phyloP scores from a whole-genome alignment of 1,140 invertebrate species.

The Gryon sp. region DNA sequence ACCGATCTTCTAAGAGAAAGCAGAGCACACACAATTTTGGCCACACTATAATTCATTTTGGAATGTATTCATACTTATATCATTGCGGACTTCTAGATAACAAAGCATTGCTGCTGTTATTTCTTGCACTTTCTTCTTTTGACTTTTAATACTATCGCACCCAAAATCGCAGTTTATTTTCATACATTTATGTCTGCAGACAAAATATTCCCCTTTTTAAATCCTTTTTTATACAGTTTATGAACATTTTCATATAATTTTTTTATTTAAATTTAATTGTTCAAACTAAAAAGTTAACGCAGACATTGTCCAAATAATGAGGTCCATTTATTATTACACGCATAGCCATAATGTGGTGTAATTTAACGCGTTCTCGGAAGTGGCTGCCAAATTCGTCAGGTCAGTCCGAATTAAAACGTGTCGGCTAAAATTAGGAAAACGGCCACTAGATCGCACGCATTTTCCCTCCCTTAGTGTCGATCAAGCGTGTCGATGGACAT shows the following conservation, averaged over 20 bases:
- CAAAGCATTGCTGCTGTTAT: neutral
- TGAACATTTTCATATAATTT: no score
- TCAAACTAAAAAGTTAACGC: no score
- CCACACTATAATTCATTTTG: slow-evolving; percentile 16
- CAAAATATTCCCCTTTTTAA: no score
- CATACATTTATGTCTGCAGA: no score
- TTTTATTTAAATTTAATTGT: no score
- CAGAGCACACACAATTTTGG: slow-evolving; percentile 14
- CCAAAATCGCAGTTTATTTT: slow-evolving; percentile 10
- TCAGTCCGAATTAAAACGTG: slow-evolving; percentile 27
- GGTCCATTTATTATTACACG: slow-evolving; percentile 12
- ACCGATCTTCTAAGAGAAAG: slow-evolving; percentile 20
- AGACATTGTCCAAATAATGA: slow-evolving; percentile 3
- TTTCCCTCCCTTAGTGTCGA: slow-evolving; percentile 23
- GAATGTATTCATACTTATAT: slow-evolving; percentile 15
- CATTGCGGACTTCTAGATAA: neutral
- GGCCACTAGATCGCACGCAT: slow-evolving; percentile 11
- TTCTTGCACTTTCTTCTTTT: slow-evolving; percentile 6
- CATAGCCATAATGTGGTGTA: slow-evolving; percentile 18
- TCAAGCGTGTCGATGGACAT: slow-evolving; percentile 15
- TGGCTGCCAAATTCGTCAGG: slow-evolving; percentile 27
- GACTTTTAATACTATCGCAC: neutral
- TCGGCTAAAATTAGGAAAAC: slow-evolving; percentile 35
- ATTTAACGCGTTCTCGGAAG: slow-evolving; percentile 39
- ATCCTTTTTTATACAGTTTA: no score